phyloP scores from a whole-genome alignment of 2,888 invertebrate species.

The Uloborus plumipes region DNA sequence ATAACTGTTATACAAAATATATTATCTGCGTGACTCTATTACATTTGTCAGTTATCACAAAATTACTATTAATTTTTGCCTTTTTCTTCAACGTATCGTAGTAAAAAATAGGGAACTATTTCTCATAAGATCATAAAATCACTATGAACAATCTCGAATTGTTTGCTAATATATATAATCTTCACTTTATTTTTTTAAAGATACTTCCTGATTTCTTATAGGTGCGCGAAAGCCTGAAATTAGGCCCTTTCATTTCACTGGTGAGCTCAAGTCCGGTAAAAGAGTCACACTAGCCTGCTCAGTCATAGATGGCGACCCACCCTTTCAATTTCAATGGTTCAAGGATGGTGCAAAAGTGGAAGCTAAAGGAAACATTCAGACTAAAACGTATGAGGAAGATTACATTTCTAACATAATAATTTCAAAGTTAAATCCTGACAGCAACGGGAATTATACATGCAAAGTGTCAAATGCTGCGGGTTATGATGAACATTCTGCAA shows the following conservation, averaged over 20 bases:
- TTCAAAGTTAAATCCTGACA: background rate
- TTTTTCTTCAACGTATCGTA: too few species aligned
- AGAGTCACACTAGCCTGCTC: background rate
- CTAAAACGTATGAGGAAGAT: background rate
- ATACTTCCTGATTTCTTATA: too few species aligned
- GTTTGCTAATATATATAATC: too few species aligned
- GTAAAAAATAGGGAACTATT: too few species aligned
- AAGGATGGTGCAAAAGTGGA: constrained; percentile 16
- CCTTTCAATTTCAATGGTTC: constrained; percentile 59
- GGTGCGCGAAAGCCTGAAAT: constrained; percentile 23
- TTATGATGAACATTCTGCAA: constrained; percentile 2
- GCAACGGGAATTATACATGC: constrained; percentile 49
- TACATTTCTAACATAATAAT: constrained; percentile 10
- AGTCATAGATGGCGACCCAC: constrained; percentile 51
- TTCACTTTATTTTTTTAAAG: too few species aligned
- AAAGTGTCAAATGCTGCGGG: constrained; percentile 30
- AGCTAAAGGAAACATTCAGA: background rate
- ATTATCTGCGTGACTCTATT: too few species aligned
- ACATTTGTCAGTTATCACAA: too few species aligned
- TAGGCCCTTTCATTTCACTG: constrained; percentile 12
- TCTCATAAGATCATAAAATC: too few species aligned
- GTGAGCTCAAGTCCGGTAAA: constrained; percentile 2
- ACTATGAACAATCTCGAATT: too few species aligned
- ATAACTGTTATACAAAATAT: too few species aligned
- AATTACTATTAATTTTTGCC: too few species aligned